These are phyloP conservation scores for Panthera uncia DNA, from an alignment of 2,113 vertebrate genomes.

Conservation along the genomic window DNA sequence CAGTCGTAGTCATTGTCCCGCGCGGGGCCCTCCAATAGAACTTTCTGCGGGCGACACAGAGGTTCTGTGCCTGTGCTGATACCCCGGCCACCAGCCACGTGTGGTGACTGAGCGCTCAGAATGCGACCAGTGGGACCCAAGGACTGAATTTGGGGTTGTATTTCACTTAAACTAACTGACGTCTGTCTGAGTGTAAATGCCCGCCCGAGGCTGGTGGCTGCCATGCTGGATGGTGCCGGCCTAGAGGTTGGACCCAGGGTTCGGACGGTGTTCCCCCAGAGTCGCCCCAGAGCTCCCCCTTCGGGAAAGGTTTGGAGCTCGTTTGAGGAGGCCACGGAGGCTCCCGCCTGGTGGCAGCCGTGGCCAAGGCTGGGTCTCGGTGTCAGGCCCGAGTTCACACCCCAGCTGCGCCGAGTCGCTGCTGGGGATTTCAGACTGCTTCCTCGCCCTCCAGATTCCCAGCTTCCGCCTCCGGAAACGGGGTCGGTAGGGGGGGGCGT, in stretches of 20 bases:
- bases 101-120: not conserved
- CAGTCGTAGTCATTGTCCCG: fast-evolving
- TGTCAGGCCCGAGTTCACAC: not conserved
- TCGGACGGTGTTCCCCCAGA: fast-evolving
- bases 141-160: not conserved
- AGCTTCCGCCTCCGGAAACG: not conserved
- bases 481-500: fast-evolving
- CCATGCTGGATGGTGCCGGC: fast-evolving
- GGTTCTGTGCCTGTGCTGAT: fast-evolving
- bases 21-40: fast-evolving
- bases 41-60: fast-evolving
- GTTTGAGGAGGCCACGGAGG: not conserved
- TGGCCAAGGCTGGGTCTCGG: not conserved
- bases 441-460: no score
- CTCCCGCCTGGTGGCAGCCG: fast-evolving
- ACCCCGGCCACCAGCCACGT: fast-evolving
- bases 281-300: not conserved
- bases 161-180: not conserved
- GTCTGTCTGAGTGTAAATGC: fast-evolving
- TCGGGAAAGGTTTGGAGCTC: not conserved
- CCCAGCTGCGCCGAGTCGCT: fast-evolving
- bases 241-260: not conserved
- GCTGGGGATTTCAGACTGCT: fast-evolving
- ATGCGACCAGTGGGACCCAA: not conserved
- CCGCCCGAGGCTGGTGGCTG: fast-evolving